Conservation (phyloP, 2,113 vertebrate species). For the Python bivittatus region DNA sequence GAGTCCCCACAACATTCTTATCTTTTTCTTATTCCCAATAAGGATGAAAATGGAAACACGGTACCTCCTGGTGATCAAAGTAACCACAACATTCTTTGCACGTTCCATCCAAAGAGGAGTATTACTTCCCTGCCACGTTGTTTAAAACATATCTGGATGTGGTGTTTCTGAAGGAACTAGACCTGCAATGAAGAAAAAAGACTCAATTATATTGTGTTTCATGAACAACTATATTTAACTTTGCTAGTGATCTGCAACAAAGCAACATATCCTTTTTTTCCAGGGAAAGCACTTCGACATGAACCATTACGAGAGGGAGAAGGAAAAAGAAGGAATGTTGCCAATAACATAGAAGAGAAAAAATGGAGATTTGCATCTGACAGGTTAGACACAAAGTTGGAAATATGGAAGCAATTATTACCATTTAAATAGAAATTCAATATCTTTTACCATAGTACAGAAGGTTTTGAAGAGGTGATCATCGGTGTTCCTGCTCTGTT, state of each 20-base stretch:
- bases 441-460: neutral
- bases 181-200: neutral
- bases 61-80: neutral
- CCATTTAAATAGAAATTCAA: neutral
- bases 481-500: neutral
- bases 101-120: neutral
- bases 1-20: neutral
- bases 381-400: neutral
- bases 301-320: neutral
- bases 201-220: neutral
- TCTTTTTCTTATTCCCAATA: neutral
- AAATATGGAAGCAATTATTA: neutral
- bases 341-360: neutral
- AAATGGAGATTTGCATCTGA: neutral
- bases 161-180: neutral
- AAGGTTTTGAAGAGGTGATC: neutral
- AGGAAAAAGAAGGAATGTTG: neutral
- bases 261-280: neutral
- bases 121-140: neutral
- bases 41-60: neutral
- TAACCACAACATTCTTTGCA: neutral
- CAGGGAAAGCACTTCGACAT: neutral
- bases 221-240: neutral
- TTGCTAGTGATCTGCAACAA: neutral
- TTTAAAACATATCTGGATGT: neutral